Evolutionary conservation across 2,797 vertebrate genomes (phyloP), one percentile per base, ranked within the genome.

Genomic region (Diceros bicornis): DNA sequence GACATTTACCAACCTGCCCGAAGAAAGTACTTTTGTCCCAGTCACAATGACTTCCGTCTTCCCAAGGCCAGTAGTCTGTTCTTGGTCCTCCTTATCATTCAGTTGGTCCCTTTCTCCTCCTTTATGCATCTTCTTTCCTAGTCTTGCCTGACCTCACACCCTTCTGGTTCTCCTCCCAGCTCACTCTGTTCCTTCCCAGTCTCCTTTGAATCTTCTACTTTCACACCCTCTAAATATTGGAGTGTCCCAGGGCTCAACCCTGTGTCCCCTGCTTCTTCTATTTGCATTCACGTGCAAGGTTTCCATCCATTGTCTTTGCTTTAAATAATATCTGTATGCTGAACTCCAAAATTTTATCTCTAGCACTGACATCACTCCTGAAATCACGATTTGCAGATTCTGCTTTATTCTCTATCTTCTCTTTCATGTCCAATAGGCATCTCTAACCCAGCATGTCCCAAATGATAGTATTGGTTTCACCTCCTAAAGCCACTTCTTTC

Each of bases 11-110:
- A 44, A 0, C 7, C 50, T 85, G 75, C 34, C 44, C 57, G 10
- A 25, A 62, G 52, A 77, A 78, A 72, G 47, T 5, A 16, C 44
- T 18, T 81, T n/a, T 47, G 34, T 61, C 8, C 50, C 37, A 0
- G 4, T 25, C 32, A 2, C 3, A 5, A 7, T 32, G 59, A 52
- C 17, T 20, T n/a, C 32, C 34, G 0, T 50, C 50, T 68, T 59
- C 25, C 64, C 3, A 13, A 27, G 66, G 27, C 0, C 1, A 2
- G 2, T 0, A 4, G 27, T 16, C 10, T 0, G 1, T 34, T 32
- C n/a, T 34, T 0, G 37, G 23, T 32, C 87, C 59, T 44, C 10
- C 64, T 44, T 3, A 0, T 14, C 0, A 6, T 37, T 2, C 34
- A 7, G 8, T 8, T n/a, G 10, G 6, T 34, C 66, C 64, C 37